phyloP scores from a whole-genome alignment of 2,113 vertebrate genomes.

The Numida meleagris region DNA sequence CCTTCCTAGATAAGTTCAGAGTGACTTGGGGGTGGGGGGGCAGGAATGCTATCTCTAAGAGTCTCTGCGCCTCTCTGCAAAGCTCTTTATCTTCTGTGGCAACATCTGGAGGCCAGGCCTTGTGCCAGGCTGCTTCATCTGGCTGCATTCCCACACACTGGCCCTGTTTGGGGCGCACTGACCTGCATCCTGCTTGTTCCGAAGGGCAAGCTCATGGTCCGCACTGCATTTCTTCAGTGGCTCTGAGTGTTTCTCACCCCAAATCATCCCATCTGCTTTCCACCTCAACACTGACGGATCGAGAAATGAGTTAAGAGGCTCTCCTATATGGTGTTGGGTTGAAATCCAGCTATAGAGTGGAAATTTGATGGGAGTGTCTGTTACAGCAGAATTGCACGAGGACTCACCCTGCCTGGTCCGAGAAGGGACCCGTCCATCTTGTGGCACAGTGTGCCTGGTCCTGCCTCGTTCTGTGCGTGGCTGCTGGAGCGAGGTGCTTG shows the following conservation, averaged over 20 bases:
- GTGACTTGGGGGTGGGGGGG: neutral
- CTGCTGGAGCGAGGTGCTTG: neutral
- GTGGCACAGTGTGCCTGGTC: neutral
- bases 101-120: neutral
- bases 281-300: rapidly evolving
- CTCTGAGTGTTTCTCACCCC: neutral
- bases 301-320: neutral
- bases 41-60: neutral
- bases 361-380: neutral
- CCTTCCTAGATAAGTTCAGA: neutral
- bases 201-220: rapidly evolving
- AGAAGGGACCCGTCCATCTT: neutral
- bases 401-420: neutral
- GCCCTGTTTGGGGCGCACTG: rapidly evolving
- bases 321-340: rapidly evolving
- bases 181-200: neutral
- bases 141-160: neutral
- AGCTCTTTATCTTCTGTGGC: neutral
- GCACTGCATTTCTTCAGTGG: rapidly evolving
- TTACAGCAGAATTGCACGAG: neutral
- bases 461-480: neutral
- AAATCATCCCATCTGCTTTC: neutral
- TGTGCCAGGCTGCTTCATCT: neutral
- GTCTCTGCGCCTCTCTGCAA: rapidly evolving
- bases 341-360: neutral